These are phyloP conservation scores for Gymnosoma rotundatum DNA, from an alignment of 2,888 invertebrate genomes.

Conservation along the genomic window DNA sequence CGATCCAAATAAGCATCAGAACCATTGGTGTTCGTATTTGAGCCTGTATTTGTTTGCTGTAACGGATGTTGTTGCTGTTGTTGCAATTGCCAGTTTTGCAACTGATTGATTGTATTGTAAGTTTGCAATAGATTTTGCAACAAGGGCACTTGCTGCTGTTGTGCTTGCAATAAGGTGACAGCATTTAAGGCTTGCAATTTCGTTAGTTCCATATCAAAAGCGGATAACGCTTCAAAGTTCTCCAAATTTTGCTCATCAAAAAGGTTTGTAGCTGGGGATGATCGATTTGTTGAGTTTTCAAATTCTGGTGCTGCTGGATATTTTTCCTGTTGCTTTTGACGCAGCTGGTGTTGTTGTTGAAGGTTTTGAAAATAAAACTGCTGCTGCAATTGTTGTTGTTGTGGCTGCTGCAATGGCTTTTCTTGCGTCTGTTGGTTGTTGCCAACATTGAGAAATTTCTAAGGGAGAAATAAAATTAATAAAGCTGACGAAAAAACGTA, in stretches of 20 bases:
- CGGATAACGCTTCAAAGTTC: slow-evolving; percentile 75
- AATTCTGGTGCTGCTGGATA: slow-evolving; percentile 44
- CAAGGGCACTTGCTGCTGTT: slow-evolving; percentile 79
- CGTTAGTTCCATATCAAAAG: slow-evolving; percentile 79
- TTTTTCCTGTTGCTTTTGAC: slow-evolving; percentile 72
- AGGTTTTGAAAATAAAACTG: slow-evolving; percentile 70
- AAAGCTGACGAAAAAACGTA: too few species aligned
- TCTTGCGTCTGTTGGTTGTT: slow-evolving; percentile 71
- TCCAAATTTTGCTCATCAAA: slow-evolving; percentile 73
- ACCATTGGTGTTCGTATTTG: slow-evolving; percentile 55
- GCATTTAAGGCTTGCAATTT: slow-evolving; percentile 80
- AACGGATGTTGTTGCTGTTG: slow-evolving; percentile 47
- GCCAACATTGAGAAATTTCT: slow-evolving; percentile 79
- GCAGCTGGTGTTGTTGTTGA: slow-evolving; percentile 72
- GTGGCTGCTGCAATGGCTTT: slow-evolving; percentile 21
- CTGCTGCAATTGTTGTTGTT: slow-evolving; percentile 72
- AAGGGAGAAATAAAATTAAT: not conserved
- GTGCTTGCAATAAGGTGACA: slow-evolving; percentile 79
- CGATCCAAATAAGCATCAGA: slow-evolving; percentile 80
- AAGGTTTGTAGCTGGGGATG: slow-evolving; percentile 69
- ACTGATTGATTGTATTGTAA: slow-evolving; percentile 74
- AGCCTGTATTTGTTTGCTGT: slow-evolving; percentile 29
- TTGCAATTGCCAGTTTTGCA: slow-evolving; percentile 70
- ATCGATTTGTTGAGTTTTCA: slow-evolving; percentile 64
- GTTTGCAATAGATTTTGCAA: slow-evolving; percentile 78